Percentiles rank a stretch among this genome's conserved stretches.
These are phyloP conservation scores for Cheiracanthium punctorium DNA, from an alignment of 2,888 invertebrate genomes.

Conservation along the genomic window DNA sequence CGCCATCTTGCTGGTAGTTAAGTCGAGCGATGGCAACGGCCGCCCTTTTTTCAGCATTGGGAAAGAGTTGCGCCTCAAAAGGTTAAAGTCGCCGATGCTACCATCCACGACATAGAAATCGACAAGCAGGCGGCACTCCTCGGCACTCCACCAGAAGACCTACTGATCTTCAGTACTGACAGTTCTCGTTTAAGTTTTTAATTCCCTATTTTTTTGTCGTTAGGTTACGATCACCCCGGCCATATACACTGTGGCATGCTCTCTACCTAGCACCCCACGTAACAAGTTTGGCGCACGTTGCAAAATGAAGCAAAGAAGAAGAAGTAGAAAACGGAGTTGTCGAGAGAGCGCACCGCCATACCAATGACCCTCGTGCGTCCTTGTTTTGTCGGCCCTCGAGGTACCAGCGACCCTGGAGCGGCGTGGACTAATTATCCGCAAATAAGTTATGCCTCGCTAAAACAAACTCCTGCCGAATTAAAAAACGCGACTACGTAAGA, in stretches of 20 bases:
- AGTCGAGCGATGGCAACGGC: too few relatives aligned
- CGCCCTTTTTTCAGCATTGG: too few relatives aligned
- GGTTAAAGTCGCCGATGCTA: too few relatives aligned
- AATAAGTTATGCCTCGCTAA: slow-evolving; percentile 52
- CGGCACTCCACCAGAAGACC: not conserved
- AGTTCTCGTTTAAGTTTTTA: not conserved
- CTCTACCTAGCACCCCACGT: not conserved
- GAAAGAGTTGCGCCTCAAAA: too few relatives aligned
- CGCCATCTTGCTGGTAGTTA: too few relatives aligned
- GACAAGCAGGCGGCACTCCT: not conserved
- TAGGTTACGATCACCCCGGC: too few relatives aligned
- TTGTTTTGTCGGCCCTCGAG: slow-evolving; percentile 55
- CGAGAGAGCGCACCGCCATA: slow-evolving; percentile 37
- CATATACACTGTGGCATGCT: not conserved
- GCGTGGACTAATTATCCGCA: slow-evolving; percentile 62
- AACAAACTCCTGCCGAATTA: slow-evolving; percentile 52
- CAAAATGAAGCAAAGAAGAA: too few relatives aligned
- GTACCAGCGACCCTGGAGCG: slow-evolving; percentile 58
- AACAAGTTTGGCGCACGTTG: slow-evolving; percentile 30
- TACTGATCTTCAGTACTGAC: not conserved
- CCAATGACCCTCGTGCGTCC: slow-evolving; percentile 60
- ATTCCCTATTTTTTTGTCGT: not conserved
- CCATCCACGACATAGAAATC: too few relatives aligned
- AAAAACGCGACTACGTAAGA: slow-evolving; percentile 26
- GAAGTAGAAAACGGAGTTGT: not conserved